phyloP scores from a whole-genome alignment of 2,113 vertebrate genomes.

The Anolis sagrei region DNA sequence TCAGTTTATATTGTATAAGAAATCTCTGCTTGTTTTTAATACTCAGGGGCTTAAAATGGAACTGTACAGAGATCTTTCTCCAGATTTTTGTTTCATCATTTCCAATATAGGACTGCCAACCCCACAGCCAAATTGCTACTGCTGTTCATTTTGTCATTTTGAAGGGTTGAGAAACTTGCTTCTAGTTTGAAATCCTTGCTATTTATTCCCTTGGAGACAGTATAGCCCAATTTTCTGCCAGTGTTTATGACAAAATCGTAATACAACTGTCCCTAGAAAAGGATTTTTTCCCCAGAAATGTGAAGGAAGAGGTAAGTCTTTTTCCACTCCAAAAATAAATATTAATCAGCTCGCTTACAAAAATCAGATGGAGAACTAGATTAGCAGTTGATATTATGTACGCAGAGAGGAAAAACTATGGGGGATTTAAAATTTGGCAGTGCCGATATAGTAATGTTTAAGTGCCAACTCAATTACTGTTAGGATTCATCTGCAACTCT shows the following conservation, averaged over 20 bases:
- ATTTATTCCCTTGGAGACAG: slow-evolving; percentile 8
- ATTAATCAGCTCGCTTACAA: slow-evolving; percentile 46
- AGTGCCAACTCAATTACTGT: slow-evolving; percentile 65
- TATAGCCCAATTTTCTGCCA: background rate
- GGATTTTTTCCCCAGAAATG: slow-evolving; percentile 4
- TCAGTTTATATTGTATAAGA: background rate
- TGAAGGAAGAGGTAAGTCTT: slow-evolving; percentile 10
- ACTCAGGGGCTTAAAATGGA: background rate
- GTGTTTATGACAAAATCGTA: slow-evolving; percentile 11
- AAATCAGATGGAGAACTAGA: slow-evolving; percentile 55
- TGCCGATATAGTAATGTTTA: slow-evolving; percentile 56
- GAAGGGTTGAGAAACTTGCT: background rate
- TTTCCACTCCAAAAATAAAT: slow-evolving; percentile 9
- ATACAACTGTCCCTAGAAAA: slow-evolving; percentile 20
- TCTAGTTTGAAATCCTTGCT: background rate
- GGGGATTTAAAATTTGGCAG: slow-evolving; percentile 61
- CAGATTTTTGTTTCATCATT: background rate
- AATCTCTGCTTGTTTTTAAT: background rate
- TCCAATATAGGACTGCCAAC: background rate
- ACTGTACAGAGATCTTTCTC: background rate
- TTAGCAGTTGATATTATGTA: slow-evolving; percentile 45
- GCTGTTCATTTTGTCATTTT: slow-evolving; percentile 14
- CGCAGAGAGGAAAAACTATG: slow-evolving; percentile 52
- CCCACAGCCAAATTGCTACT: background rate
- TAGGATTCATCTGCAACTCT: slow-evolving; percentile 59